phyloP scores from a whole-genome alignment of 2,888 invertebrate species.

The Trisateles emortualis region DNA sequence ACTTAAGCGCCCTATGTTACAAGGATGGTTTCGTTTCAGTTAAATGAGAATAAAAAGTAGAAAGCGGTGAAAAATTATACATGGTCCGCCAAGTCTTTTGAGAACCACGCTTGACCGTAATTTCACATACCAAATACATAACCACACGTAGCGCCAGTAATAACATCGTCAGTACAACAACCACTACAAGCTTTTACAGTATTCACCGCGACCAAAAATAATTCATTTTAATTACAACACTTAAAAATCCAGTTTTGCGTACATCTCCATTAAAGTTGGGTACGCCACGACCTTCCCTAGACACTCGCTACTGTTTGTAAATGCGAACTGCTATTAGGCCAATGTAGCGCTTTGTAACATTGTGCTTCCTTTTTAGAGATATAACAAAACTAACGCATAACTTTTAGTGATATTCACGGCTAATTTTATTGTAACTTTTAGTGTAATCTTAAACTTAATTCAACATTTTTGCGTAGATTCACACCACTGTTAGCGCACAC shows the following conservation, averaged over 20 bases:
- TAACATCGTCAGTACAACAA: background rate
- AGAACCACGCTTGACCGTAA: background rate
- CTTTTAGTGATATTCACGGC: no score
- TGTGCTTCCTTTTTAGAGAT: background rate
- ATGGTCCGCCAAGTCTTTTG: background rate
- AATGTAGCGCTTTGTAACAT: slow-evolving; percentile 30
- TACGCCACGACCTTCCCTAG: slow-evolving; percentile 29
- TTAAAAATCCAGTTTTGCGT: slow-evolving; percentile 60
- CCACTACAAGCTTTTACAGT: slow-evolving; percentile 18
- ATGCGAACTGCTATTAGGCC: slow-evolving; percentile 32
- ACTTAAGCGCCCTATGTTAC: no score
- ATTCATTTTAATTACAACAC: slow-evolving; percentile 55
- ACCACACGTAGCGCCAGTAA: background rate
- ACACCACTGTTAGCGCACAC: no score
- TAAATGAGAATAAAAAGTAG: no score
- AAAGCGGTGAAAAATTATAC: background rate
- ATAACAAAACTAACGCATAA: no score
- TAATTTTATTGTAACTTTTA: no score
- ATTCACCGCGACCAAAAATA: slow-evolving; percentile 26
- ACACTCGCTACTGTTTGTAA: slow-evolving; percentile 36
- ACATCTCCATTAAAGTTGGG: slow-evolving; percentile 57
- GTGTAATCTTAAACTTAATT: no score
- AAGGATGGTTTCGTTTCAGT: no score
- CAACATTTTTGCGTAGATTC: no score
- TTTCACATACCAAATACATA: background rate